Evolutionary conservation across 2,888 invertebrate species (phyloP).

Genomic region (Blastobasis lacticolella): DNA sequence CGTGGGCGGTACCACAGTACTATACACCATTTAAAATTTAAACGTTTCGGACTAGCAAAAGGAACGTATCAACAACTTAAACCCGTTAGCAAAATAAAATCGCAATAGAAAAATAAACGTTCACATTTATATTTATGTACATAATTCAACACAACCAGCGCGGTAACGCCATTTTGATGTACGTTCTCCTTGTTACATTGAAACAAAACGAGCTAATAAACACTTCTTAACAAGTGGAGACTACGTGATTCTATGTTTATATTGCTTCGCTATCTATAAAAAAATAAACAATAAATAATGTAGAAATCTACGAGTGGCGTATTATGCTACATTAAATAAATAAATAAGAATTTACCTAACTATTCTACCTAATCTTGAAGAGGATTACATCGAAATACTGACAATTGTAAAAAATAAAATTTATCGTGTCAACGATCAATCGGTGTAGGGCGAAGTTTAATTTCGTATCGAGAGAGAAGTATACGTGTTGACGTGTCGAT

Average conservation of each 20-base stretch:
- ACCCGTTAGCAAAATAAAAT: conserved; percentile 28
- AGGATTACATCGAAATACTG: conserved; percentile 66
- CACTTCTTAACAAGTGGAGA: conserved; percentile 40
- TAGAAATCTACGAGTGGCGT: conserved; percentile 47
- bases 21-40: conserved; percentile 14
- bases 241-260: conserved; percentile 41
- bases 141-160: conserved; percentile 28
- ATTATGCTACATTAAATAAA: conserved; percentile 62
- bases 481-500: neutral
- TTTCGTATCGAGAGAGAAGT: conserved; percentile 34
- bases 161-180: conserved; percentile 19
- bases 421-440: conserved; percentile 11
- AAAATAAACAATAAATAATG: conserved; percentile 56
- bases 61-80: conserved; percentile 32
- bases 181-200: conserved; percentile 8
- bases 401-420: conserved; percentile 32
- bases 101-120: conserved; percentile 29
- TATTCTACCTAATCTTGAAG: conserved; percentile 58
- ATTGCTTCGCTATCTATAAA: conserved; percentile 46
- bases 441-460: conserved; percentile 23
- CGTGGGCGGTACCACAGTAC: too few species aligned
- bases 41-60: conserved; percentile 41
- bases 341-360: conserved; percentile 68
- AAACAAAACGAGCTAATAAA: conserved; percentile 20
- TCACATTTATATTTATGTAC: conserved; percentile 19